phyloP scores from a whole-genome alignment of 2,113 vertebrate genomes.

The Clarias gariepinus region DNA sequence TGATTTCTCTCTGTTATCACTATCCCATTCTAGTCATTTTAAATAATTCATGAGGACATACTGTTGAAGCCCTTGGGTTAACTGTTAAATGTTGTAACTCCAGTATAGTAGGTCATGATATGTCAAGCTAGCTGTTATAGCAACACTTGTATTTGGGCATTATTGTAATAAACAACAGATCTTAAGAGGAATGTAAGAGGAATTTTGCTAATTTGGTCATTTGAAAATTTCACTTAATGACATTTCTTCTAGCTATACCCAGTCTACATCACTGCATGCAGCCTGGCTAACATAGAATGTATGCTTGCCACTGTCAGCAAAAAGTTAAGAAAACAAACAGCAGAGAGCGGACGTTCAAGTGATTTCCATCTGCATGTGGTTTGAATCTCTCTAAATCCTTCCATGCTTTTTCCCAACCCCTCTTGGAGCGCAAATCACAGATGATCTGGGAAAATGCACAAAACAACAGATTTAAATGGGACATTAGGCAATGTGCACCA shows the following conservation, averaged over 20 bases:
- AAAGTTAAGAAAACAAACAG: slow-evolving; percentile 72
- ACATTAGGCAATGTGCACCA: slow-evolving; percentile 65
- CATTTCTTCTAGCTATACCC: neutral
- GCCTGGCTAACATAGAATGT: slow-evolving; percentile 29
- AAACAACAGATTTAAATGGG: slow-evolving; percentile 75
- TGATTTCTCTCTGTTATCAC: slow-evolving; percentile 55
- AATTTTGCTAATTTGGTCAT: neutral
- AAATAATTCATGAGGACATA: slow-evolving; percentile 50
- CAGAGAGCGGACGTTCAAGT: slow-evolving; percentile 58
- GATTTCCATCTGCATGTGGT: slow-evolving; percentile 67
- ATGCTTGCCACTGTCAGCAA: slow-evolving; percentile 54
- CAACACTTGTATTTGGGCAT: neutral
- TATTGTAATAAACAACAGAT: too few relatives aligned
- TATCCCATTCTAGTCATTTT: slow-evolving; percentile 44
- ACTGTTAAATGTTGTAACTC: slow-evolving; percentile 19
- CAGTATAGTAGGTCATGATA: neutral
- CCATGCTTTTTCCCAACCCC: slow-evolving; percentile 61
- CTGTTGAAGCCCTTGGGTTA: slow-evolving; percentile 22
- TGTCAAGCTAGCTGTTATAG: neutral
- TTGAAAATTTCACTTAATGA: neutral
- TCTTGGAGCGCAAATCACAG: slow-evolving; percentile 61
- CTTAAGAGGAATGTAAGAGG: neutral
- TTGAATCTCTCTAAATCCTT: slow-evolving; percentile 71
- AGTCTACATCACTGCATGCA: neutral
- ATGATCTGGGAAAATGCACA: slow-evolving; percentile 62